Evolutionary conservation across 2,113 vertebrate species (phyloP), one percentile per base, ranked within the genome.

Genomic region (Deroptyus accipitrinus): DNA sequence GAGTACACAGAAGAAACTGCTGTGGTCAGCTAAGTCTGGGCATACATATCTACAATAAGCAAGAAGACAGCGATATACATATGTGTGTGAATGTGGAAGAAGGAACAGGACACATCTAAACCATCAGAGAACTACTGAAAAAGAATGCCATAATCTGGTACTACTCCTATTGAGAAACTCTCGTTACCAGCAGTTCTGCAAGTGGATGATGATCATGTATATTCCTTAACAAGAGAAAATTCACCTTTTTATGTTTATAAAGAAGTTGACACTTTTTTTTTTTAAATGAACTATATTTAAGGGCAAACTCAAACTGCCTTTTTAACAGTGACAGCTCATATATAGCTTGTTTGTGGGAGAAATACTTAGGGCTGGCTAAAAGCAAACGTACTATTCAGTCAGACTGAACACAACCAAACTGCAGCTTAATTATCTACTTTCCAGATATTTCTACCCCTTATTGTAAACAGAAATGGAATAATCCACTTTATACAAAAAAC

Each of bases 11-110:
- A 61, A 57, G 23, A 80, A 64, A n/a, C 19, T 61, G 17, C 3
- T n/a, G 62, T 49, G 20, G 44, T 61, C 80, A 66, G 25, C 3
- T 3, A 27, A 51, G 52, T 44, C 33, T 48, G 16, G 4, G 23
- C 30, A 25, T 17, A 2, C 8, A 13, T 4, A 5, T 30, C 19
- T 37, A 10, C 23, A 69, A 55, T 16, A 70, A 10, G 7, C 22
- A 92, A 57, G 27, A 68, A 9, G 35, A 49, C 23, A 24, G 17
- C 22, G 8, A 42, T 51, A 9, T 18, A 72, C 7, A 3, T 17
- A 30, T 0, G 1, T 7, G 4, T 24, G 19, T 82, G 35, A 72
- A 49, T 4, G 7, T 28, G 28, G 5, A 48, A 83, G 27, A 0
- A 3, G 48, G 25, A 79, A 79, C 14, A 54, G 24, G 44, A 75